Percentiles rank a stretch among this genome's conserved stretches.
Evolutionary conservation across 2,888 invertebrate species (phyloP).

Genomic region (Portevinia maculata): DNA sequence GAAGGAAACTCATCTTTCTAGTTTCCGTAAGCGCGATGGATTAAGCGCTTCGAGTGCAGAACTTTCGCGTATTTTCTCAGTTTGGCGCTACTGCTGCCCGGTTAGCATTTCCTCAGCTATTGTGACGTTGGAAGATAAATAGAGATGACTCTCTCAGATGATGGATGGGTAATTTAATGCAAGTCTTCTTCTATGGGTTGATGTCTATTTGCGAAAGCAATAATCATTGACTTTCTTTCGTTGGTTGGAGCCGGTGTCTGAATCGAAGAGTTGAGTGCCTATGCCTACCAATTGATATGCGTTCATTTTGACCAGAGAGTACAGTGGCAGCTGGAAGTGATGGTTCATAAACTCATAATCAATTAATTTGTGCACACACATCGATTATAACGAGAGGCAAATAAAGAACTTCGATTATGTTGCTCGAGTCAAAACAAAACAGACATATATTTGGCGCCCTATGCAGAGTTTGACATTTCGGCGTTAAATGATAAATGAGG

Average conservation of each 20-base stretch:
- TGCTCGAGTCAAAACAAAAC: too few relatives aligned
- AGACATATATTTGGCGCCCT: too few relatives aligned
- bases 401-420: too few relatives aligned
- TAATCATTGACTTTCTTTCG: conserved; percentile 66
- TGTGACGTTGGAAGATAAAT: conserved; percentile 48
- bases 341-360: too few relatives aligned
- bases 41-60: conserved; percentile 40
- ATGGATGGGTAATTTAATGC: conserved; percentile 62
- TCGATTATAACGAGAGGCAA: too few relatives aligned
- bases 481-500: too few relatives aligned
- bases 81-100: conserved; percentile 44
- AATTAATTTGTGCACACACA: too few relatives aligned
- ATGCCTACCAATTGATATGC: background rate
- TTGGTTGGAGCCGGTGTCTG: background rate
- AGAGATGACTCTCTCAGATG: conserved; percentile 23
- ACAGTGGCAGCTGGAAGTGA: conserved; percentile 8
- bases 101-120: conserved; percentile 31
- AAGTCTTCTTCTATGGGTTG: conserved; percentile 50
- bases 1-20: conserved; percentile 82
- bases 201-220: conserved; percentile 56
- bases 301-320: background rate
- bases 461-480: too few relatives aligned
- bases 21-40: conserved; percentile 75
- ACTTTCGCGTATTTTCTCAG: conserved; percentile 63
- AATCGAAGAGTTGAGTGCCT: background rate